These are phyloP conservation scores for Habroteleia sp. DNA, from an alignment of 2,888 invertebrate species.

Conservation along the genomic window DNA sequence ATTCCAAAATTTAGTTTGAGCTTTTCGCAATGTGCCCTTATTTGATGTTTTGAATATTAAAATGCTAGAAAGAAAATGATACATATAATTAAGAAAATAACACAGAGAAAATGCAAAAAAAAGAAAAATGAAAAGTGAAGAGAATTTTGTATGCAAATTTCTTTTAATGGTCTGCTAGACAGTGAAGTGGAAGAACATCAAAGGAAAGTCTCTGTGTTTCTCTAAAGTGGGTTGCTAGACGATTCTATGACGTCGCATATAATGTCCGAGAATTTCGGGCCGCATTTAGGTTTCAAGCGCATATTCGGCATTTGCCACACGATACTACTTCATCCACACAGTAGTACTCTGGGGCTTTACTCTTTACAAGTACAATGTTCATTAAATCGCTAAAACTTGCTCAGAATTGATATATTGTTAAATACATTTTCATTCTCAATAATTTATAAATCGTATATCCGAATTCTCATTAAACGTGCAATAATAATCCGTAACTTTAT, in stretches of 20 bases:
- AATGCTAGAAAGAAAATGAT: conserved; percentile 16
- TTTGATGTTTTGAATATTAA: conserved; percentile 29
- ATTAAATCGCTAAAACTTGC: conserved; percentile 17
- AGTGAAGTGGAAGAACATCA: conserved; percentile 35
- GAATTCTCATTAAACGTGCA: neutral
- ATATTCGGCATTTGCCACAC: conserved; percentile 23
- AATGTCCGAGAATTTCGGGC: conserved; percentile 25
- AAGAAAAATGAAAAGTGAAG: conserved; percentile 26
- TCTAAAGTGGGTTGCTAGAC: conserved; percentile 32
- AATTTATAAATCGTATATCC: too few relatives aligned
- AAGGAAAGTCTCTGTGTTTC: conserved; percentile 33
- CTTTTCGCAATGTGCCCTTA: neutral
- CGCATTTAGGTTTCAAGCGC: conserved; percentile 34
- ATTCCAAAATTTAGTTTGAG: neutral
- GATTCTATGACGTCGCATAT: conserved; percentile 13
- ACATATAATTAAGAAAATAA: conserved; percentile 21
- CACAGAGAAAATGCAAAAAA: conserved; percentile 13
- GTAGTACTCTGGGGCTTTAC: neutral
- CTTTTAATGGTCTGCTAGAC: conserved; percentile 42
- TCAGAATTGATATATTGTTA: conserved; percentile 8
- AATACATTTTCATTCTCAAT: conserved; percentile 12
- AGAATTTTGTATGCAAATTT: conserved; percentile 45
- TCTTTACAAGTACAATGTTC: conserved; percentile 16
- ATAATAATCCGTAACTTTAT: conserved; percentile 11
- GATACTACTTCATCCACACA: conserved; percentile 23